These are phyloP conservation scores for Anastrepha ludens DNA, from an alignment of 1,140 invertebrate species.

Conservation along the genomic window DNA sequence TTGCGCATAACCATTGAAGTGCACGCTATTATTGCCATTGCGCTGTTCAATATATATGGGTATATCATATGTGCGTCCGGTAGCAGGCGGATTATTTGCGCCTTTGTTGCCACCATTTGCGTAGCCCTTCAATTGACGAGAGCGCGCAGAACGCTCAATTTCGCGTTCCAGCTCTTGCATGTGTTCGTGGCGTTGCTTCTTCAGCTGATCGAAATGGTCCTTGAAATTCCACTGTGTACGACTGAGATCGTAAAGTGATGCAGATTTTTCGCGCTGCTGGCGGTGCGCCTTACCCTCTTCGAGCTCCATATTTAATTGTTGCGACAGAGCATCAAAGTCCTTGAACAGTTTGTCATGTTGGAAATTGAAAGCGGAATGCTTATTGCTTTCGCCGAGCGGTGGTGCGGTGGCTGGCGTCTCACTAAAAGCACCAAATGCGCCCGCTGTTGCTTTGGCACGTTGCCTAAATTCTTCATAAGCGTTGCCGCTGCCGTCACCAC, in stretches of 20 bases:
- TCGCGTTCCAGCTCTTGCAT: constrained; percentile 69
- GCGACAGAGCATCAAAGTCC: constrained; percentile 70
- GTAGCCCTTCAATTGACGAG: constrained; percentile 57
- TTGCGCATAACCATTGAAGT: background rate
- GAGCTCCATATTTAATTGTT: constrained; percentile 67
- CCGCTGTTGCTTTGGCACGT: constrained; percentile 71
- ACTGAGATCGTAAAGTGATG: constrained; percentile 69
- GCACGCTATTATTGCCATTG: background rate
- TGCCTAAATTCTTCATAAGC: constrained; percentile 74
- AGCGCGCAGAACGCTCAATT: constrained; percentile 65
- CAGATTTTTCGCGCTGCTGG: constrained; percentile 63
- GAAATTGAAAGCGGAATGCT: constrained; percentile 57
- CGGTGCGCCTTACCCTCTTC: constrained; percentile 63
- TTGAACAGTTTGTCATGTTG: constrained; percentile 72
- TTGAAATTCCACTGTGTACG: constrained; percentile 59
- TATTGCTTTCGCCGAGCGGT: constrained; percentile 50
- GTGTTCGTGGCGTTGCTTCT: constrained; percentile 66
- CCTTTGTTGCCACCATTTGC: background rate
- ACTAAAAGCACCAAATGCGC: constrained; percentile 54
- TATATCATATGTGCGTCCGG: constrained; percentile 54
- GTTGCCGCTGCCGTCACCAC: constrained; percentile 44
- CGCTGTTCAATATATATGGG: constrained; percentile 62
- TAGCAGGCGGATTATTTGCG: too few species aligned
- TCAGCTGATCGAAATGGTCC: constrained; percentile 62
- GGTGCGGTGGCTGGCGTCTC: constrained; percentile 56